Percentiles rank a stretch among this genome's conserved stretches.
These are phyloP conservation scores for Drosophila yooni DNA, from an alignment of 2,888 invertebrate genomes.

Conservation along the genomic window DNA sequence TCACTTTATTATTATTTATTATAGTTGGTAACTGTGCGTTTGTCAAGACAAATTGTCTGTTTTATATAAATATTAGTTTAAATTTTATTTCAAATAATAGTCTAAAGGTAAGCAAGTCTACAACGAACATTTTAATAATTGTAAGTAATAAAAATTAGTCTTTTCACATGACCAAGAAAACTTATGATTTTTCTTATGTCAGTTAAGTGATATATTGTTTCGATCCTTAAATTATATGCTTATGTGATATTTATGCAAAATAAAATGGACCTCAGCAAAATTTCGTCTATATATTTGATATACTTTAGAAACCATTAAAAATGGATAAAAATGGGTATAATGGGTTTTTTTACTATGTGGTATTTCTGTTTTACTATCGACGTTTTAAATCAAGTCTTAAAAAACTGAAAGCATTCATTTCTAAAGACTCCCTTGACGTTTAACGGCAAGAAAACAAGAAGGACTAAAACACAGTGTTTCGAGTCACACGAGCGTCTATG, in stretches of 20 bases:
- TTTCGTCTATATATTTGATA: background rate
- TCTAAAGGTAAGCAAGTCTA: background rate
- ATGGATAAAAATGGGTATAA: too few species aligned
- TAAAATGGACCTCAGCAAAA: background rate
- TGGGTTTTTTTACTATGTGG: too few species aligned
- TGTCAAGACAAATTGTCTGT: too few species aligned
- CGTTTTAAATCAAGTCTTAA: background rate
- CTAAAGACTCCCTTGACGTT: background rate
- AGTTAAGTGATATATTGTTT: background rate
- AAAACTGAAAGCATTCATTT: background rate
- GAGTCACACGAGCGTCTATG: background rate
- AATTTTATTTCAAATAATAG: background rate
- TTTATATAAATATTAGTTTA: background rate
- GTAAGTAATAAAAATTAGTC: background rate
- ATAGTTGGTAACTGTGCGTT: too few species aligned
- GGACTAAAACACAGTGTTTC: background rate
- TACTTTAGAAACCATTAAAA: too few species aligned
- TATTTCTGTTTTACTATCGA: background rate
- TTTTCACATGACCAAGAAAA: background rate
- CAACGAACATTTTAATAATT: background rate
- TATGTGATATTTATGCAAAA: background rate
- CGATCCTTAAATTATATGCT: background rate
- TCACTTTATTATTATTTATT: background rate
- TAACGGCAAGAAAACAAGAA: background rate
- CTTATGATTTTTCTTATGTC: background rate